Percentiles rank a stretch among this genome's conserved stretches.
Conservation (phyloP, 1,140 invertebrate genomes). For the Drosophila tristis region DNA sequence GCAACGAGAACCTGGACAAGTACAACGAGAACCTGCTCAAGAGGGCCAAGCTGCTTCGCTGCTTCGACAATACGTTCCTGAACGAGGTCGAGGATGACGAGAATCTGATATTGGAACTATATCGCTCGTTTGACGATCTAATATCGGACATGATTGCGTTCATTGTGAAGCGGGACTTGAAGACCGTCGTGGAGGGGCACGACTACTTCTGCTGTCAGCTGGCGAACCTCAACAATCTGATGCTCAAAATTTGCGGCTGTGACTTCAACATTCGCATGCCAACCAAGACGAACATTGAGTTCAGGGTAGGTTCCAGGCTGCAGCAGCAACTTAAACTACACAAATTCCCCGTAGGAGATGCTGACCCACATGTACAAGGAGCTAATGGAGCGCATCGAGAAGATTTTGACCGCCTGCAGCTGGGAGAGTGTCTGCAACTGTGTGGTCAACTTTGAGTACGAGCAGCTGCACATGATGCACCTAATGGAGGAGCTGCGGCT, state of each 20-base stretch:
- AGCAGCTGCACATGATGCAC: constrained; percentile 9
- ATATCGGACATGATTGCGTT: constrained; percentile 47
- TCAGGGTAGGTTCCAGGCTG: constrained; percentile 48
- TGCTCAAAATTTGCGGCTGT: constrained; percentile 58
- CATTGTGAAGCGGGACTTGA: constrained; percentile 48
- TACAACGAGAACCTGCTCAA: constrained; percentile 48
- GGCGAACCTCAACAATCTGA: constrained; percentile 50
- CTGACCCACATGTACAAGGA: constrained; percentile 67
- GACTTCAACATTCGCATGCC: constrained; percentile 69
- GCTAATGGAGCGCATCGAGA: constrained; percentile 54
- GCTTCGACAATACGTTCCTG: constrained; percentile 14
- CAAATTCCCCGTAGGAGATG: constrained; percentile 50
- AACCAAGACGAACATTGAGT: constrained; percentile 60
- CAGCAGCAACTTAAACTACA: not conserved
- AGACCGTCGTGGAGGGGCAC: constrained; percentile 15
- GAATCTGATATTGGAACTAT: constrained; percentile 42
- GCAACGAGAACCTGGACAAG: constrained; percentile 44
- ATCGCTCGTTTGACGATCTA: constrained; percentile 54
- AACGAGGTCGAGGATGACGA: not conserved
- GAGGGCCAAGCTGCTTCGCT: constrained; percentile 29
- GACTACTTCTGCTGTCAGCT: constrained; percentile 62
- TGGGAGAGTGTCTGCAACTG: constrained; percentile 17
- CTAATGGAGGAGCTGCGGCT: constrained; percentile 49
- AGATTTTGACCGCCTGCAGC: constrained; percentile 21
- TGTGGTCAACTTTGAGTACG: constrained; percentile 4